Evolutionary conservation across 1,140 invertebrate species (phyloP).

Genomic region (Scaptomyza graminum): DNA sequence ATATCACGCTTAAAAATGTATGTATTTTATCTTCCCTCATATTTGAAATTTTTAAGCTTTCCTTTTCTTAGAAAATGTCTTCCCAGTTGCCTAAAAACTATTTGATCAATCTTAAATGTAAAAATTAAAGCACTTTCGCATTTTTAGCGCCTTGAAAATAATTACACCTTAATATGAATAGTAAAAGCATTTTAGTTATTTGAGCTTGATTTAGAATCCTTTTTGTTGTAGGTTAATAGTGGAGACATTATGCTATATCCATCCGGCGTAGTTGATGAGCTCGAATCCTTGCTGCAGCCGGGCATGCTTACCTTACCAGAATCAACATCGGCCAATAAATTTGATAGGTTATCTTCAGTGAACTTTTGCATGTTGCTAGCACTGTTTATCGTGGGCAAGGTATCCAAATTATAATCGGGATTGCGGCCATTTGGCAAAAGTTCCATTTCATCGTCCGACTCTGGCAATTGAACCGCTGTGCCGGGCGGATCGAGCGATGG

Average conservation of each 20-base stretch:
- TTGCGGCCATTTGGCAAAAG: slow-evolving; percentile 40
- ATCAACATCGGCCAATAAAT: neutral
- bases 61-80: neutral
- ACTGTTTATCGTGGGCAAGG: slow-evolving; percentile 20
- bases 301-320: neutral
- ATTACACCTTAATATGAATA: too few relatives aligned
- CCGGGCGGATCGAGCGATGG: slow-evolving; percentile 92
- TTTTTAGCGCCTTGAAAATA: too few relatives aligned
- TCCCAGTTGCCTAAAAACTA: too few relatives aligned
- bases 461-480: slow-evolving; percentile 87
- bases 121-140: too few relatives aligned
- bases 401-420: slow-evolving; percentile 39
- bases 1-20: neutral
- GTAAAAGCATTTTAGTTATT: too few relatives aligned
- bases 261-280: slow-evolving; percentile 59
- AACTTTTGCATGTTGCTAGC: slow-evolving; percentile 6
- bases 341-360: neutral
- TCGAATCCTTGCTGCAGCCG: slow-evolving; percentile 11
- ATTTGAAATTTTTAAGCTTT: neutral
- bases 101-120: too few relatives aligned
- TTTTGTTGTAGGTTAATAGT: slow-evolving; percentile 40
- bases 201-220: neutral
- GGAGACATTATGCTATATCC: slow-evolving; percentile 77
- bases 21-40: neutral
- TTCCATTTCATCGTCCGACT: slow-evolving; percentile 64